phyloP scores from a whole-genome alignment of 2,888 invertebrate species.

The Agrotis exclamationis region DNA sequence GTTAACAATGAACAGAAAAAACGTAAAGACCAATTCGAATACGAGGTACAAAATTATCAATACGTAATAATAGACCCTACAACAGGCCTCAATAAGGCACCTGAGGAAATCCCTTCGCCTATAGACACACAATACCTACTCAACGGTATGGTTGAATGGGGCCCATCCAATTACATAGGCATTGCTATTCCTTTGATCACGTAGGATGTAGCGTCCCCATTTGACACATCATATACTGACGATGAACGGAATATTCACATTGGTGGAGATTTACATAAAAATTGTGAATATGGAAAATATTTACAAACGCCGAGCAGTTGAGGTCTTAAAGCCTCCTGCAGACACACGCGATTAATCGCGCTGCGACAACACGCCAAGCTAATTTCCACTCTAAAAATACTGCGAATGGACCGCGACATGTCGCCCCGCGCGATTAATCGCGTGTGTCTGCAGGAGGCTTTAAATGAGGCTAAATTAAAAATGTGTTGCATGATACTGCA shows the following conservation, averaged over 20 bases:
- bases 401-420: no score
- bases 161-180: slow-evolving; percentile 59
- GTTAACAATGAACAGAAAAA: slow-evolving; percentile 23
- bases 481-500: background rate
- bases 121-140: slow-evolving; percentile 54
- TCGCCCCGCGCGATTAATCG: no score
- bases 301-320: background rate
- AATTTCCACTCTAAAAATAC: no score
- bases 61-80: slow-evolving; percentile 27
- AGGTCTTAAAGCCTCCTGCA: no score
- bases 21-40: slow-evolving; percentile 14
- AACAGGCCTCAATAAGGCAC: slow-evolving; percentile 32
- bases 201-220: slow-evolving; percentile 50
- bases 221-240: slow-evolving; percentile 52
- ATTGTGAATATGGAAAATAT: background rate
- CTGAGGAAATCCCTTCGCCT: slow-evolving; percentile 51
- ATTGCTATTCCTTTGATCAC: slow-evolving; percentile 69
- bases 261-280: background rate
- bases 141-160: slow-evolving; percentile 46
- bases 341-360: no score
- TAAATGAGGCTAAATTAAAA: background rate
- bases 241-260: slow-evolving; percentile 47
- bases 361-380: no score
- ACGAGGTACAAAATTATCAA: slow-evolving; percentile 43
- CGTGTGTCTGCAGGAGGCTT: no score